Conservation (phyloP, 64 coral and sea anemone species). For the Orbicella faveolata region DNA sequence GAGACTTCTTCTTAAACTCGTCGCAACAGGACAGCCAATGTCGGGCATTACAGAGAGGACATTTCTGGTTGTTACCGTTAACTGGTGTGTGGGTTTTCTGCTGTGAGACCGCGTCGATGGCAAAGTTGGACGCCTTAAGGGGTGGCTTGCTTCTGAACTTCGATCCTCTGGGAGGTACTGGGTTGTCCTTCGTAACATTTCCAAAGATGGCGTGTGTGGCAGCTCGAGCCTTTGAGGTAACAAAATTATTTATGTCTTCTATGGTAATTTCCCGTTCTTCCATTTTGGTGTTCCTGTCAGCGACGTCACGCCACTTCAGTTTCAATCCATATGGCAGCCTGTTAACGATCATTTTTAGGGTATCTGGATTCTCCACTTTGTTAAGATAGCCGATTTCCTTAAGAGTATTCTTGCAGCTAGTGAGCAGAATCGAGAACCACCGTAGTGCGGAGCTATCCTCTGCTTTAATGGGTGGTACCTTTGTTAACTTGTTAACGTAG, state of each 20-base stretch:
- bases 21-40: constrained; percentile 42
- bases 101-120: background rate
- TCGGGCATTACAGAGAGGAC: background rate
- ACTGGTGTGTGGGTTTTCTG: background rate
- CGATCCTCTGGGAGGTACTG: background rate
- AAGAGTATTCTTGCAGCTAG: constrained; percentile 42
- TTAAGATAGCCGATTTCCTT: constrained; percentile 37
- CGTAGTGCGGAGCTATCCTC: constrained; percentile 45
- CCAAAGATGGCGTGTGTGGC: constrained; percentile 51
- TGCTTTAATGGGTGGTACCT: constrained; percentile 35
- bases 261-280: background rate
- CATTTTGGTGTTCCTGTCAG: background rate
- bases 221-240: constrained; percentile 33
- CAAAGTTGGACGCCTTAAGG: background rate
- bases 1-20: constrained; percentile 31
- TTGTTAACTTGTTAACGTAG: constrained; percentile 47
- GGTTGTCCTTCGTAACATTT: constrained; percentile 26
- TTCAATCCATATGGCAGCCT: constrained; percentile 31
- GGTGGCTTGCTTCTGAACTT: background rate
- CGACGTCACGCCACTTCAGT: constrained; percentile 44
- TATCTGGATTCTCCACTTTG: constrained; percentile 63
- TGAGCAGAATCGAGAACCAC: constrained; percentile 40
- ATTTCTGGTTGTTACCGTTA: constrained; percentile 4
- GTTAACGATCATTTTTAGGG: constrained; percentile 49
- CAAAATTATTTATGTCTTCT: background rate